A percentile compares a stretch with the other conserved stretches of the same genome.
Conservation (phyloP, 2,888 invertebrate species). For the Macrosoma leucophasiata region DNA sequence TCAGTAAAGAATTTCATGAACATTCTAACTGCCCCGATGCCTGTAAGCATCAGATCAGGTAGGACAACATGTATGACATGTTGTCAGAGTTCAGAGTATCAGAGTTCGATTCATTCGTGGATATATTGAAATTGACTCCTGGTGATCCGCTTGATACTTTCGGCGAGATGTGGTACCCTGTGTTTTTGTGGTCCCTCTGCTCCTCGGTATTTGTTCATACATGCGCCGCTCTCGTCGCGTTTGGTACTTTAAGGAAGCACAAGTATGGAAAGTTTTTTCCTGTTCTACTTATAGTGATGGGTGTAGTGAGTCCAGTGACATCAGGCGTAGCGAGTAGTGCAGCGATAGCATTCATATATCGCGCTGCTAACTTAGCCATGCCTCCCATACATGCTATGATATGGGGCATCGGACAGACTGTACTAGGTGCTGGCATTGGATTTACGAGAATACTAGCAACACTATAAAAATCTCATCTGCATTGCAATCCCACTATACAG, state of each 20-base stretch:
- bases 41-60: constrained; percentile 47
- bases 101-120: constrained; percentile 80
- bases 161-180: constrained; percentile 97
- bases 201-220: constrained; percentile 95
- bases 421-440: constrained; percentile 91
- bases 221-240: constrained; percentile 92
- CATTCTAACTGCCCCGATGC: constrained; percentile 60
- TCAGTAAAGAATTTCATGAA: not conserved
- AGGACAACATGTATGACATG: constrained; percentile 75
- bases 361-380: constrained; percentile 92
- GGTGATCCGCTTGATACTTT: constrained; percentile 81
- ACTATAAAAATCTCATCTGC: constrained; percentile 78
- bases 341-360: constrained; percentile 94
- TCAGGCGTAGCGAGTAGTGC: constrained; percentile 94
- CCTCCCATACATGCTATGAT: constrained; percentile 93
- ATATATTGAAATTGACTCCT: constrained; percentile 80
- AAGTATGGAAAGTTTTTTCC: constrained; percentile 97
- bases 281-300: constrained; percentile 90
- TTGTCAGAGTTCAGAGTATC: constrained; percentile 73
- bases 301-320: constrained; percentile 90
- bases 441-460: constrained; percentile 96
- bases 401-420: constrained; percentile 96
- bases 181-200: constrained; percentile 96
- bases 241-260: constrained; percentile 93
- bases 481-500: constrained; percentile 3